phyloP scores from a whole-genome alignment of 2,888 invertebrate species.

The Nudaria mundana region DNA sequence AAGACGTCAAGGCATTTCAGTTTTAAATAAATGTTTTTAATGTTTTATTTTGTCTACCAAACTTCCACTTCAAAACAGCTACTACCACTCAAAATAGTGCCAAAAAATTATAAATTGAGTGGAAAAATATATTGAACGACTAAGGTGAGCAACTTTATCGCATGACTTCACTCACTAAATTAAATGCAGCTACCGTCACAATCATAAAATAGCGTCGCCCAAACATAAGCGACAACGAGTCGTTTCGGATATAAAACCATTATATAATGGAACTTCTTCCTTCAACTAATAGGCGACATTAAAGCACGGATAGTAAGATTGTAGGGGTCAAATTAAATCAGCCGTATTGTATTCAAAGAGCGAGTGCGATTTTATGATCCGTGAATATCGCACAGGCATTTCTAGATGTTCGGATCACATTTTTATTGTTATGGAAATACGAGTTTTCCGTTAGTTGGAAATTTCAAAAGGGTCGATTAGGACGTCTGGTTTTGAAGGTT shows the following conservation, averaged over 20 bases:
- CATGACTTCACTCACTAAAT: constrained; percentile 44
- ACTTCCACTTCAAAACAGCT: no score
- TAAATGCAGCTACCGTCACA: constrained; percentile 40
- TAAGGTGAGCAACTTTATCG: constrained; percentile 9
- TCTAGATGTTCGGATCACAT: constrained; percentile 80
- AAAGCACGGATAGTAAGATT: constrained; percentile 38
- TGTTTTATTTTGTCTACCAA: no score
- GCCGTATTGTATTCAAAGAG: constrained; percentile 59
- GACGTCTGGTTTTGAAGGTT: constrained; percentile 79
- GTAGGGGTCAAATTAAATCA: constrained; percentile 65
- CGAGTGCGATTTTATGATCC: constrained; percentile 78
- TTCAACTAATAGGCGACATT: constrained; percentile 44
- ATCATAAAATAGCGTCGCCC: constrained; percentile 57
- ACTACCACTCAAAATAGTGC: no score
- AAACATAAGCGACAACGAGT: constrained; percentile 50
- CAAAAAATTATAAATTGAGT: no score
- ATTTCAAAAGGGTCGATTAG: constrained; percentile 81
- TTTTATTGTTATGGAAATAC: constrained; percentile 81
- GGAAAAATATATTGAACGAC: not conserved
- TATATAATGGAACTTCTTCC: constrained; percentile 52
- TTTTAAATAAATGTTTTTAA: no score
- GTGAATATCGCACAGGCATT: constrained; percentile 80
- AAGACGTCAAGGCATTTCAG: no score
- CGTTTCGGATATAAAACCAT: constrained; percentile 57
- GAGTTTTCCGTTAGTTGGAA: constrained; percentile 79